These are phyloP conservation scores for Neoarius graeffei DNA, from an alignment of 2,113 vertebrate genomes.

Conservation along the genomic window DNA sequence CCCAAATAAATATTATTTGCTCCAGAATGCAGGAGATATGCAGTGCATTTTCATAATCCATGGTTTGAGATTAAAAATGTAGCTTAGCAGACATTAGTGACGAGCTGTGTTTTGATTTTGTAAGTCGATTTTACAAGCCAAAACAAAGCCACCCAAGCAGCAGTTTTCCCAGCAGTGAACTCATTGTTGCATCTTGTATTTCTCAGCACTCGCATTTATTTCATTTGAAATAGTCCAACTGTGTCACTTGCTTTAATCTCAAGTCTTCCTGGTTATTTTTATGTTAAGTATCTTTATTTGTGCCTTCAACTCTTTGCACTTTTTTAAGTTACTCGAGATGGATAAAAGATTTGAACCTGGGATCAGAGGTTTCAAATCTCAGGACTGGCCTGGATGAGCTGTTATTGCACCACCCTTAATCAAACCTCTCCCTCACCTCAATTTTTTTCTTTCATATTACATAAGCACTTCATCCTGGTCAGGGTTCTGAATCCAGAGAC, in stretches of 20 bases:
- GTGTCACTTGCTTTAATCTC: too few species aligned
- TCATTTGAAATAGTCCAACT: not conserved
- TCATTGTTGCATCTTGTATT: too few species aligned
- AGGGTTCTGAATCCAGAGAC: not conserved
- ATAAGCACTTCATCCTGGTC: not conserved
- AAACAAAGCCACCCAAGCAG: not conserved
- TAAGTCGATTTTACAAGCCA: not conserved
- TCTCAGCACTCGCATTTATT: not conserved
- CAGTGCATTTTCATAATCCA: not conserved
- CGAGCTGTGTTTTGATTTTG: not conserved
- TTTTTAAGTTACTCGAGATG: not conserved
- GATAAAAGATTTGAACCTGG: not conserved
- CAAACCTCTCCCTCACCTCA: not conserved
- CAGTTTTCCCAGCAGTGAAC: too few species aligned
- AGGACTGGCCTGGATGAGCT: not conserved
- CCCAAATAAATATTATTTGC: not conserved
- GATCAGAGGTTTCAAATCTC: not conserved
- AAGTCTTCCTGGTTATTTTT: not conserved
- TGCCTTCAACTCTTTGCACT: not conserved
- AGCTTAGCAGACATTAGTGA: not conserved
- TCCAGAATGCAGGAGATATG: not conserved
- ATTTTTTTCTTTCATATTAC: not conserved
- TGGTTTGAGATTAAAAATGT: not conserved
- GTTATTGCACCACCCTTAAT: not conserved
- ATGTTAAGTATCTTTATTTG: not conserved